Percentiles rank a stretch among this genome's conserved stretches.
phyloP scores from a whole-genome alignment of 2,888 invertebrate genomes.

The Protodeltote pygarga region DNA sequence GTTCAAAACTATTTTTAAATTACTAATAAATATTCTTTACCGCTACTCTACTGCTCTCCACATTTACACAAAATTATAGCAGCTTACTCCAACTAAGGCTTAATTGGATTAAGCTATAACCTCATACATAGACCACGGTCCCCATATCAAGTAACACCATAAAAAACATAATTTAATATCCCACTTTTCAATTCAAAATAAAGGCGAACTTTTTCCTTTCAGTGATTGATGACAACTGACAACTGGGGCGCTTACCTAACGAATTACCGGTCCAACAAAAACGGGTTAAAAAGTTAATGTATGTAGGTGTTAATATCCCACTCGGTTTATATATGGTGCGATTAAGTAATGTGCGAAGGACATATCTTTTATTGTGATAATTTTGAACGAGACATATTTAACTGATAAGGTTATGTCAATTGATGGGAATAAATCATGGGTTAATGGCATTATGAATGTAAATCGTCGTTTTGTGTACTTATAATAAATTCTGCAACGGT shows the following conservation, averaged over 20 bases:
- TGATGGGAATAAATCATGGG: constrained; percentile 18
- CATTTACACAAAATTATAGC: constrained; percentile 33
- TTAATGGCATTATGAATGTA: constrained; percentile 28
- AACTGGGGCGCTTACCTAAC: constrained; percentile 46
- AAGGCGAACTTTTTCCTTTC: constrained; percentile 44
- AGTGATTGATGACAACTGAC: constrained; percentile 56
- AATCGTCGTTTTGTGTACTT: constrained; percentile 22
- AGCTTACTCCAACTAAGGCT: constrained; percentile 17
- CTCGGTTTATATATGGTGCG: constrained; percentile 42
- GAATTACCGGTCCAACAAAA: constrained; percentile 55
- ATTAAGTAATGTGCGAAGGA: constrained; percentile 34
- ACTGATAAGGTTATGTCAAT: constrained; percentile 38
- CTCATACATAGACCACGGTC: constrained; percentile 13
- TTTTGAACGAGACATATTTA: constrained; percentile 35
- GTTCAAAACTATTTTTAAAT: constrained; percentile 14
- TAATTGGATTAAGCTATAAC: constrained; percentile 37
- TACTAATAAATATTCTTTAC: constrained; percentile 20
- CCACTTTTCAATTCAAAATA: constrained; percentile 49
- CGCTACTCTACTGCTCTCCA: constrained; percentile 24
- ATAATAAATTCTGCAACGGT: too few species aligned
- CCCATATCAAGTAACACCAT: constrained; percentile 28
- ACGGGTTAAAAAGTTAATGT: constrained; percentile 22
- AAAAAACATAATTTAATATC: constrained; percentile 41
- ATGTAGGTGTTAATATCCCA: constrained; percentile 41
- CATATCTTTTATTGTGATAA: constrained; percentile 31